Conservation (phyloP, 2,797 vertebrate genomes). For the Danio kyathit region DNA sequence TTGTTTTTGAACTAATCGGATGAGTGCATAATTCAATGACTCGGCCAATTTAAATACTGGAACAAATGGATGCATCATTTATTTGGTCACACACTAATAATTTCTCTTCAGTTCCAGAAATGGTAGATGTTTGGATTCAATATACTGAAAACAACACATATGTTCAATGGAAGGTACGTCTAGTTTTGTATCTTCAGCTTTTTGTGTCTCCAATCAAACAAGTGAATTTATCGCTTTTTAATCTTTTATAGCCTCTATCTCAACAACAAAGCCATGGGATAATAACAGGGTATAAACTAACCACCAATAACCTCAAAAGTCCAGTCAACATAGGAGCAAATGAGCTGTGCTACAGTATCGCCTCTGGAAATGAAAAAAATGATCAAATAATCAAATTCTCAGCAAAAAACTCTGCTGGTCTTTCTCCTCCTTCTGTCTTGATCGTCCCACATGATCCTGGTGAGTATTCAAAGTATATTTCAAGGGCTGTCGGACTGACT, state of each 20-base stretch:
- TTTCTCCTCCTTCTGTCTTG: conserved; percentile 68
- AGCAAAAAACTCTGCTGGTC: conserved; percentile 68
- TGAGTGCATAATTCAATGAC: neutral
- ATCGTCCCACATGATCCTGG: conserved; percentile 27
- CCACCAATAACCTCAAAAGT: conserved; percentile 41
- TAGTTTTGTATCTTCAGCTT: neutral
- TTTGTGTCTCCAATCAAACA: conserved; percentile 6
- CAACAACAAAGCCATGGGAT: conserved; percentile 70
- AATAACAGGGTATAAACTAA: conserved; percentile 70
- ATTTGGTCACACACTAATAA: neutral
- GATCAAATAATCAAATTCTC: conserved; percentile 63
- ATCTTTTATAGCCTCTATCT: conserved; percentile 57
- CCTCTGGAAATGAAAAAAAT: neutral
- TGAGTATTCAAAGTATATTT: conserved; percentile 41
- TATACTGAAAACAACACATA: conserved; percentile 28
- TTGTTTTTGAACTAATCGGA: neutral
- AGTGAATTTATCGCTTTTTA: conserved; percentile 11
- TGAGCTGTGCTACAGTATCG: conserved; percentile 21
- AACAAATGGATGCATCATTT: too few relatives aligned
- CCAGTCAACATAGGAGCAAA: neutral
- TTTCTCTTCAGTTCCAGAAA: conserved; percentile 74
- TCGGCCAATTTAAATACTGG: neutral
- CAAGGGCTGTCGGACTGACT: neutral
- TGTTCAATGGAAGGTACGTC: conserved; percentile 76
- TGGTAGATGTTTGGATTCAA: conserved; percentile 76